A percentile compares a stretch with the other conserved stretches of the same genome.
Evolutionary conservation across 2,888 invertebrate genomes (phyloP).

Genomic region (Nebria brevicollis): DNA sequence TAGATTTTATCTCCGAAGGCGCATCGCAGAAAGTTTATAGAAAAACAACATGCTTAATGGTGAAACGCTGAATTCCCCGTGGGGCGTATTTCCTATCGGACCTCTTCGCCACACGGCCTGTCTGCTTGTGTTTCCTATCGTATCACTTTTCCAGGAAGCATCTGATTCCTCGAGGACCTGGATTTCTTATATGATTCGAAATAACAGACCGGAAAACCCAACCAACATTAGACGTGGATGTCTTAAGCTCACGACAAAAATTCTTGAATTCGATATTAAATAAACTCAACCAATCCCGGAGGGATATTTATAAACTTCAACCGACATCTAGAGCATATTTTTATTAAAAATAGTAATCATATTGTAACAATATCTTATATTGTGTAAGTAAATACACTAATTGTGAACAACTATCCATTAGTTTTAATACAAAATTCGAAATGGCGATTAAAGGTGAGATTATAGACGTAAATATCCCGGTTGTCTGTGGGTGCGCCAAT

Average conservation of each 20-base stretch:
- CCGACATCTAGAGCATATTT: no score
- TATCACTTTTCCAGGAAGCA: not conserved
- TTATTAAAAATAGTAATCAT: no score
- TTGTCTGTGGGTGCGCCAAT: constrained; percentile 17
- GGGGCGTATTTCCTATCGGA: constrained; percentile 16
- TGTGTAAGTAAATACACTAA: no score
- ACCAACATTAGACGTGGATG: not conserved
- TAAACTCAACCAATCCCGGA: not conserved
- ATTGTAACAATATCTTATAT: no score
- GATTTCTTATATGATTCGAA: constrained; percentile 6
- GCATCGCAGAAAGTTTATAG: not conserved
- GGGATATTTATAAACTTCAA: no score
- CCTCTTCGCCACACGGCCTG: not conserved
- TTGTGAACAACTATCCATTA: no score
- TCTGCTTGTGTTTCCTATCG: no score
- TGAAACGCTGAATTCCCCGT: constrained; percentile 6
- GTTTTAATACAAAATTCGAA: not conserved
- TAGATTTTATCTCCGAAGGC: not conserved
- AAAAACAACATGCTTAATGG: not conserved
- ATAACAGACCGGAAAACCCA: not conserved
- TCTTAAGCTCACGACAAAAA: not conserved
- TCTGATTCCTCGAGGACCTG: constrained; percentile 20
- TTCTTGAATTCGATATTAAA: not conserved
- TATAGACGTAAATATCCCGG: not conserved
- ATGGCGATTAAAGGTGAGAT: not conserved